These are phyloP conservation scores for Leucania comma DNA, from an alignment of 2,888 invertebrate genomes.

Conservation along the genomic window DNA sequence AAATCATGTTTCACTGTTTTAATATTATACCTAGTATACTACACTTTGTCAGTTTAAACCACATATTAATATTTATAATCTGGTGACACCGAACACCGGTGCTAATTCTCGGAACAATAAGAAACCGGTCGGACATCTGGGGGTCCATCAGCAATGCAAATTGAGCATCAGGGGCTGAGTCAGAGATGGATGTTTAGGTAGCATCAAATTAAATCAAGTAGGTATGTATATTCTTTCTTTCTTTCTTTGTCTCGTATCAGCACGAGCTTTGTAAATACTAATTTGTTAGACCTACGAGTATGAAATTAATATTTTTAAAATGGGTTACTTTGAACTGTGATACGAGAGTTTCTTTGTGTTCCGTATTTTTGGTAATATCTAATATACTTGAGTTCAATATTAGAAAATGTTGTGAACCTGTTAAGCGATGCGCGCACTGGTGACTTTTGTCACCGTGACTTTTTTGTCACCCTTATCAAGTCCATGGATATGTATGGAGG, in stretches of 20 bases:
- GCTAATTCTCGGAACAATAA: constrained; percentile 57
- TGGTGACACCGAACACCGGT: constrained; percentile 41
- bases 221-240: background rate
- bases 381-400: no score
- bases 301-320: no score
- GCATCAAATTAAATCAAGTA: constrained; percentile 10
- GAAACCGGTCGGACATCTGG: constrained; percentile 70
- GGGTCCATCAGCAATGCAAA: constrained; percentile 77
- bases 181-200: constrained; percentile 60
- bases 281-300: no score
- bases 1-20: background rate
- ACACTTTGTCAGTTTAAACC: constrained; percentile 2
- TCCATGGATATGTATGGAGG: no score
- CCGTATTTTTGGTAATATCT: no score
- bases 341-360: no score
- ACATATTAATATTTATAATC: constrained; percentile 48
- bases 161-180: constrained; percentile 69
- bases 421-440: no score
- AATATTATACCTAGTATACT: background rate
- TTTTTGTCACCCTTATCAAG: no score
- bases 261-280: background rate
- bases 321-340: no score
- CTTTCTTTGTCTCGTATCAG: background rate
- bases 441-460: no score
- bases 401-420: no score